phyloP scores from a whole-genome alignment of 2,113 vertebrate species.

The Montifringilla adamsi region DNA sequence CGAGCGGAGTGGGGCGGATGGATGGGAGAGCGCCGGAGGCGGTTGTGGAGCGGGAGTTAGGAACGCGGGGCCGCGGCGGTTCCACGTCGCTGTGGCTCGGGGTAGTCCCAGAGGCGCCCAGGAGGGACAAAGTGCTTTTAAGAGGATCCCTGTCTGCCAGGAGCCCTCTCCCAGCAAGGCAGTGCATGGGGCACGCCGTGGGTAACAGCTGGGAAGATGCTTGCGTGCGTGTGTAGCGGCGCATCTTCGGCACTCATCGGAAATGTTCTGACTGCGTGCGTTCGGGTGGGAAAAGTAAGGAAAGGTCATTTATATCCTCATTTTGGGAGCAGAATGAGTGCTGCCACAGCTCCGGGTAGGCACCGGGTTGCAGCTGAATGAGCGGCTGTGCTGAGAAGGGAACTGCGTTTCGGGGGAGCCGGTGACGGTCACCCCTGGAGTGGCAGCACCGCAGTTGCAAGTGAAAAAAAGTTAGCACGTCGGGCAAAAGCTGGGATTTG shows the following conservation, averaged over 20 bases:
- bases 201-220: background rate
- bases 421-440: background rate
- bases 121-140: background rate
- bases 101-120: background rate
- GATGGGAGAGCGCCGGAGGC: background rate
- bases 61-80: background rate
- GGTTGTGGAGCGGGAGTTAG: background rate
- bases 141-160: background rate
- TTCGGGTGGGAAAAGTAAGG: background rate
- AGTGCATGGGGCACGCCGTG: fast-evolving
- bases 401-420: background rate
- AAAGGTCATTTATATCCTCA: fast-evolving
- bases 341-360: background rate
- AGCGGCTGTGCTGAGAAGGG: background rate
- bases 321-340: background rate
- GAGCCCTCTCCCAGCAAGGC: background rate
- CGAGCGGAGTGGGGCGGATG: background rate
- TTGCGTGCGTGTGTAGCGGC: background rate
- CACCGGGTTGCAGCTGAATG: background rate
- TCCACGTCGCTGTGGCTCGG: background rate
- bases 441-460: background rate
- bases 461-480: background rate
- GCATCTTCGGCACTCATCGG: background rate
- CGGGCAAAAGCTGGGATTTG: background rate
- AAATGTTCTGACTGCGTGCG: background rate